These are phyloP conservation scores for Apeira syringaria DNA, from an alignment of 2,888 invertebrate species.

Conservation along the genomic window DNA sequence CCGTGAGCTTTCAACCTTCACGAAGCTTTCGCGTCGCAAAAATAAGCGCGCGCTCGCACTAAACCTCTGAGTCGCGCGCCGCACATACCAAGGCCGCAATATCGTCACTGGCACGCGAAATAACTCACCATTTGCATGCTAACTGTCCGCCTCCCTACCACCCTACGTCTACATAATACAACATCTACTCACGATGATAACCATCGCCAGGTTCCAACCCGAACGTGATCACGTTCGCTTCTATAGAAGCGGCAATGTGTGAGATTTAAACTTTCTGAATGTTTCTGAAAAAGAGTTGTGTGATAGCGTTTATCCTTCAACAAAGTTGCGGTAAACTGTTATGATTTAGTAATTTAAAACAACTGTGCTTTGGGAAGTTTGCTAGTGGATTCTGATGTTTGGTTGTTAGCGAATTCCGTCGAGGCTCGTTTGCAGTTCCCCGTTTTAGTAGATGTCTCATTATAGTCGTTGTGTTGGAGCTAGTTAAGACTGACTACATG, in stretches of 20 bases:
- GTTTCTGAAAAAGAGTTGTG: slow-evolving; percentile 15
- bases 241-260: slow-evolving; percentile 3
- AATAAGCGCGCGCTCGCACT: slow-evolving; percentile 9
- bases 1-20: neutral
- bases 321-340: slow-evolving; percentile 23
- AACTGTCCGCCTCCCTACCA: slow-evolving; percentile 40
- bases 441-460: slow-evolving; percentile 17
- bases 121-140: slow-evolving; percentile 60
- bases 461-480: slow-evolving; percentile 10
- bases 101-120: slow-evolving; percentile 35
- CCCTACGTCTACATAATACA: slow-evolving; percentile 24
- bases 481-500: slow-evolving; percentile 2
- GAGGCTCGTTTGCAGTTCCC: slow-evolving; percentile 25
- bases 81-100: slow-evolving; percentile 36
- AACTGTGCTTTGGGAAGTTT: slow-evolving; percentile 37
- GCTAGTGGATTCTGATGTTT: slow-evolving; percentile 32
- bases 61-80: slow-evolving; percentile 8
- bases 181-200: slow-evolving; percentile 28
- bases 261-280: neutral
- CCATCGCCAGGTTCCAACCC: slow-evolving; percentile 15
- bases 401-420: slow-evolving; percentile 33
- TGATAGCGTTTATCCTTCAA: slow-evolving; percentile 9
- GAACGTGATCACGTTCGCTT: slow-evolving; percentile 1
- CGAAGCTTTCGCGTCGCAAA: slow-evolving; percentile 10
- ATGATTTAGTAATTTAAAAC: slow-evolving; percentile 44